Evolutionary conservation across 2,113 vertebrate genomes (phyloP).

Genomic region (Puma concolor): DNA sequence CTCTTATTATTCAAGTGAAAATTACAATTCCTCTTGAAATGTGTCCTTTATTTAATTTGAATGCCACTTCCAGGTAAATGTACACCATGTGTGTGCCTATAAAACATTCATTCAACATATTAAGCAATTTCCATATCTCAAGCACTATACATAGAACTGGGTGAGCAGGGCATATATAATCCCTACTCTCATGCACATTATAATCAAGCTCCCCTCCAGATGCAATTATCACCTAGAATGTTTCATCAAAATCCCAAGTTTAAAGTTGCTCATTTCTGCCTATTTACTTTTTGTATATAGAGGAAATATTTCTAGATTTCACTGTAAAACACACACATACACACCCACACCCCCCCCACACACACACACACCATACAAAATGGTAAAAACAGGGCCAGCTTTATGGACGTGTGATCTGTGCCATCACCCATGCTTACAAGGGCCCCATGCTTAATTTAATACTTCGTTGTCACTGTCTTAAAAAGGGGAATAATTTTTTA

Average conservation of each 20-base stretch:
- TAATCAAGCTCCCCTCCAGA: neutral
- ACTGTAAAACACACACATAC: neutral
- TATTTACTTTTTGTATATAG: neutral
- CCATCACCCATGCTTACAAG: neutral
- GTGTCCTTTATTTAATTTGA: constrained; percentile 27
- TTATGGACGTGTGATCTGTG: neutral
- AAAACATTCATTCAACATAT: neutral
- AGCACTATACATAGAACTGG: neutral
- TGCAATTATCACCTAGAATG: neutral
- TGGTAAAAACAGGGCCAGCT: neutral
- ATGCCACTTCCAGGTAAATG: neutral
- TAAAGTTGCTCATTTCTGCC: neutral
- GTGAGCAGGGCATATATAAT: neutral
- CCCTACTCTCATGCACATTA: neutral
- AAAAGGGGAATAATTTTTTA: neutral
- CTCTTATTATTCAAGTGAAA: neutral
- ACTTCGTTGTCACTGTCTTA: neutral
- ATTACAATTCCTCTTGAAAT: neutral
- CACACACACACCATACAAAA: neutral
- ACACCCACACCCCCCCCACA: too few relatives aligned
- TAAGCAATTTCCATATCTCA: neutral
- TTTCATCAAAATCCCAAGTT: neutral
- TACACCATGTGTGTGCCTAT: neutral
- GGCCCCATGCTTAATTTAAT: neutral
- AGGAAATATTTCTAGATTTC: neutral